phyloP scores from a whole-genome alignment of 1,140 invertebrate genomes.

The Drosophila virilis region DNA sequence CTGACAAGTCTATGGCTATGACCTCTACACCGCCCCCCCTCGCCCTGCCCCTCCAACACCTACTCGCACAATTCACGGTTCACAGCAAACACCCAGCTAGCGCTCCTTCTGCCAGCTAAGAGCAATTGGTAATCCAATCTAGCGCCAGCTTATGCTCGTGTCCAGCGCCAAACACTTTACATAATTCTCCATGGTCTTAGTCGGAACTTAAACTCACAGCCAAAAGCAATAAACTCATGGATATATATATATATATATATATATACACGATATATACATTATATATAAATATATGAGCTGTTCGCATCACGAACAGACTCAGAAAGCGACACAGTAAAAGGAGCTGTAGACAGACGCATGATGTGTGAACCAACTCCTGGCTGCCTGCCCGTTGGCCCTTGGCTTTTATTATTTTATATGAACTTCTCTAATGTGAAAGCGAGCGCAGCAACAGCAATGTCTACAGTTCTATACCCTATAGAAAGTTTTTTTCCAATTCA shows the following conservation, averaged over 20 bases:
- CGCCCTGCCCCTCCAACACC: background rate
- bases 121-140: slow-evolving; percentile 42
- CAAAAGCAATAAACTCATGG: slow-evolving; percentile 36
- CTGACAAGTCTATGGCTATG: slow-evolving; percentile 29
- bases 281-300: background rate
- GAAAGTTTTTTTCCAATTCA: too few relatives aligned
- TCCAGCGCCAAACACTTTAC: slow-evolving; percentile 35
- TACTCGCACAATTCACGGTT: too few relatives aligned
- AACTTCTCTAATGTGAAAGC: slow-evolving; percentile 22
- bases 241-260: slow-evolving; percentile 5
- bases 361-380: slow-evolving; percentile 6
- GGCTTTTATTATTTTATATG: slow-evolving; percentile 61
- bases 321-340: background rate
- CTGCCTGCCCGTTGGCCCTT: slow-evolving; percentile 31
- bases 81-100: too few relatives aligned
- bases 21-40: background rate
- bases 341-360: background rate
- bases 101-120: too few relatives aligned
- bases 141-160: slow-evolving; percentile 22
- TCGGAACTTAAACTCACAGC: slow-evolving; percentile 25
- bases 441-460: background rate
- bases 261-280: background rate
- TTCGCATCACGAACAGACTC: background rate
- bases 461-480: slow-evolving; percentile 7
- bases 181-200: slow-evolving; percentile 43